A percentile compares a stretch with the other conserved stretches of the same genome.
These are phyloP conservation scores for Hymenochirus boettgeri DNA, from an alignment of 2,113 vertebrate species.

Conservation along the genomic window DNA sequence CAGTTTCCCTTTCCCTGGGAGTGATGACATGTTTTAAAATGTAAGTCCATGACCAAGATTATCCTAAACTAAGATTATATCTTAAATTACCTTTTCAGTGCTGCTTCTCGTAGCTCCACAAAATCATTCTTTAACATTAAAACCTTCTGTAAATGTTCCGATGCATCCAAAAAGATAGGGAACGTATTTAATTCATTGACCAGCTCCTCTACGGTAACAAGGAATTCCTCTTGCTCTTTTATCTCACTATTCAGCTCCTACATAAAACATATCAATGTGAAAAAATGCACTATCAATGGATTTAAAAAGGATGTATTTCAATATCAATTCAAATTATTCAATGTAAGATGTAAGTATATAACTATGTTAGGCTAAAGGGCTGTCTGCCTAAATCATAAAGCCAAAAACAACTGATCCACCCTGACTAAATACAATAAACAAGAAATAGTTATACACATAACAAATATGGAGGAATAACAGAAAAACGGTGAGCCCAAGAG, in stretches of 20 bases:
- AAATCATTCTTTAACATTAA: constrained; percentile 77
- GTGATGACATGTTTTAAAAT: constrained; percentile 37
- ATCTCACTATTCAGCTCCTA: constrained; percentile 84
- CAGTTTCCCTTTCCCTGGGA: constrained; percentile 65
- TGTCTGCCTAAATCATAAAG: too few species aligned
- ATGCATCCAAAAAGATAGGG: constrained; percentile 57
- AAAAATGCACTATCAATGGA: too few species aligned
- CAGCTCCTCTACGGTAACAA: constrained; percentile 73
- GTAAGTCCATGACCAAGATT: neutral
- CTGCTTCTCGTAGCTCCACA: constrained; percentile 67
- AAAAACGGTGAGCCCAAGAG: too few species aligned
- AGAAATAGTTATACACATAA: too few species aligned
- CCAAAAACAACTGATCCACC: too few species aligned
- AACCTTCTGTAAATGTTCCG: constrained; percentile 70
- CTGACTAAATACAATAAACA: too few species aligned
- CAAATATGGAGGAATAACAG: too few species aligned
- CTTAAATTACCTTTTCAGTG: constrained; percentile 73
- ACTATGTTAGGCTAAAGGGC: too few species aligned
- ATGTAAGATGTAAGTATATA: too few species aligned
- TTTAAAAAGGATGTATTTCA: too few species aligned
- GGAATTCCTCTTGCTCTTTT: constrained; percentile 74
- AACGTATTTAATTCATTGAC: constrained; percentile 70
- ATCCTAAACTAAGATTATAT: neutral
- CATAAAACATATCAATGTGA: too few species aligned
- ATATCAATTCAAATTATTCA: too few species aligned